Evolutionary conservation across 2,113 vertebrate genomes (phyloP), one percentile per base, ranked within the genome.

Genomic region (Taurulus bubalis): DNA sequence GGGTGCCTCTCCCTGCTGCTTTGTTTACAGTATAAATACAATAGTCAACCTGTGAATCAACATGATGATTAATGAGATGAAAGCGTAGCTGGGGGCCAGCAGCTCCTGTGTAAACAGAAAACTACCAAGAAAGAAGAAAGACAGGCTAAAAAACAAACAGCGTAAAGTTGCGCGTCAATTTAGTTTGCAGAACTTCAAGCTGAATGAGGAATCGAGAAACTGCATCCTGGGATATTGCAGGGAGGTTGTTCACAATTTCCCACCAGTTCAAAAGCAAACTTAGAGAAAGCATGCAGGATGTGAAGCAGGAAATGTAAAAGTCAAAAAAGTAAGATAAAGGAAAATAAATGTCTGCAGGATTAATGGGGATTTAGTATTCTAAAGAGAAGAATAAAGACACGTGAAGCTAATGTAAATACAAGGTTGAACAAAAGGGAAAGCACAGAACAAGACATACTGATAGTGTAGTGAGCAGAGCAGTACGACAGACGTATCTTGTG

Each of bases 1-100:
- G n/a, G 47, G 40, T 47, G 71, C 42, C 68, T 75, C 71, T 77
- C 49, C 73, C 28, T 69, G 28, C 40, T 69, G 59, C 71, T 73
- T 34, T 90, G 85, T 91, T 87, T 85, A 69, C 68, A 83, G 47
- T 82, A 79, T 64, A 80, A 86, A 86, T 47, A 83, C 53, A 82
- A 45, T 28, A 42, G 45, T 69, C 51, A 59, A 9, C 55, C 24
- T 56, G 53, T 28, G 51, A 85, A 77, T 77, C 74, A 72, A 82
- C 80, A 51, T 67, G 73, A 69, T 15, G 15, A 78, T 38, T 84
- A 60, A 6, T 76, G 70, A 77, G 62, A 75, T 71, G 75, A 56
- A 75, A 63, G 69, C 34, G 40, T 42, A 26, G 70, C 84, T 65
- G 1, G 70, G 67, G 80, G 86, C 63, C 3, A 28, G 8, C 51